Percentiles rank a stretch among this genome's conserved stretches.
Conservation (phyloP, 2,888 invertebrate genomes). For the Crioceris asparagi region DNA sequence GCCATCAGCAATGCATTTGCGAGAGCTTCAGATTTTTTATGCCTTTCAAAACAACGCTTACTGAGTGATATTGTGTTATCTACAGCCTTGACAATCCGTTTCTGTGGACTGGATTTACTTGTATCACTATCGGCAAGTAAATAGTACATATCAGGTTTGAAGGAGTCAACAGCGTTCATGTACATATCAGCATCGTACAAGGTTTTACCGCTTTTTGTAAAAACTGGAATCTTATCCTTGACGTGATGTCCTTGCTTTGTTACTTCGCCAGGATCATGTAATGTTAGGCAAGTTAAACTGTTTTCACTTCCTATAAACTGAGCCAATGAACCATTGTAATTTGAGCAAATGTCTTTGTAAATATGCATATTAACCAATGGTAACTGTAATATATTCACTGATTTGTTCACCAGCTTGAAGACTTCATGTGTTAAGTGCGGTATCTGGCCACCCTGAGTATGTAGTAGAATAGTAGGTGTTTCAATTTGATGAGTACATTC, state of each 20-base stretch:
- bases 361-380: constrained; percentile 57
- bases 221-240: constrained; percentile 59
- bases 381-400: constrained; percentile 56
- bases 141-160: constrained; percentile 73
- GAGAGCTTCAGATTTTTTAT: constrained; percentile 46
- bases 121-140: constrained; percentile 72
- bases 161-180: constrained; percentile 65
- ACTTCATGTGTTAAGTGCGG: constrained; percentile 74
- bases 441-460: constrained; percentile 72
- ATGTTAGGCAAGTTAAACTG: constrained; percentile 42
- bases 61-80: constrained; percentile 57
- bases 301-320: constrained; percentile 54
- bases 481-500: constrained; percentile 47
- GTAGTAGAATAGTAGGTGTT: constrained; percentile 65
- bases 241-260: constrained; percentile 64
- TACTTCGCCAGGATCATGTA: constrained; percentile 59
- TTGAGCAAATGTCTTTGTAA: constrained; percentile 47
- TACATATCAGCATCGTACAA: constrained; percentile 53
- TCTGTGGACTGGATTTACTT: constrained; percentile 52
- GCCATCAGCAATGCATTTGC: constrained; percentile 48
- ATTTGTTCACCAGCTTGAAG: constrained; percentile 50
- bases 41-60: constrained; percentile 55
- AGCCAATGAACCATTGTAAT: constrained; percentile 53
- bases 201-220: constrained; percentile 68
- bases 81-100: constrained; percentile 61